Percentiles rank a stretch among this genome's conserved stretches.
Evolutionary conservation across 2,888 invertebrate genomes (phyloP).

Genomic region (Drosophila crucigera): DNA sequence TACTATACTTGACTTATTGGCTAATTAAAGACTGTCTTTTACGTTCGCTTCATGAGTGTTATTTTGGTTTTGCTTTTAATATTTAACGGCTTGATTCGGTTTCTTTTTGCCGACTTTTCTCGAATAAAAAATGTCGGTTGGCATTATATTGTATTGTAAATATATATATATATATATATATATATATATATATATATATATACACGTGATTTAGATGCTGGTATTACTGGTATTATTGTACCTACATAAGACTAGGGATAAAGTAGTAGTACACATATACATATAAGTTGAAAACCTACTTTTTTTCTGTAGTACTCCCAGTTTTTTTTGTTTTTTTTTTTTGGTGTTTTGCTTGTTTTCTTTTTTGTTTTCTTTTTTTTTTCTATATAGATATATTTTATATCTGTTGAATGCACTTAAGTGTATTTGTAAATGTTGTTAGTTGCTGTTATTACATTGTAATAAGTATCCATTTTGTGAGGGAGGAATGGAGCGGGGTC

Average conservation of each 20-base stretch:
- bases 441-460: constrained; percentile 63
- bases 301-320: constrained; percentile 50
- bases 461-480: constrained; percentile 52
- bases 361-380: constrained; percentile 4
- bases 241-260: constrained; percentile 70
- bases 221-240: constrained; percentile 52
- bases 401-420: constrained; percentile 38
- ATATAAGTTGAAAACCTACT: constrained; percentile 70
- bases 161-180: constrained; percentile 3
- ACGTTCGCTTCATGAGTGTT: constrained; percentile 55
- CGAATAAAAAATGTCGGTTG: constrained; percentile 5
- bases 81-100: constrained; percentile 4
- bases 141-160: background rate
- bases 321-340: constrained; percentile 1
- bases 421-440: constrained; percentile 39
- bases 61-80: constrained; percentile 35
- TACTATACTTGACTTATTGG: constrained; percentile 43
- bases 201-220: constrained; percentile 6
- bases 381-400: background rate
- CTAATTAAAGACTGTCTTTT: constrained; percentile 59
- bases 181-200: background rate
- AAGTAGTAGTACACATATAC: constrained; percentile 39
- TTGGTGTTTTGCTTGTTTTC: background rate
- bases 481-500: background rate
- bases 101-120: constrained; percentile 6